Base-by-base conservation (phyloP, 2,888 invertebrate species). In the Erebia epiphron region DNA sequence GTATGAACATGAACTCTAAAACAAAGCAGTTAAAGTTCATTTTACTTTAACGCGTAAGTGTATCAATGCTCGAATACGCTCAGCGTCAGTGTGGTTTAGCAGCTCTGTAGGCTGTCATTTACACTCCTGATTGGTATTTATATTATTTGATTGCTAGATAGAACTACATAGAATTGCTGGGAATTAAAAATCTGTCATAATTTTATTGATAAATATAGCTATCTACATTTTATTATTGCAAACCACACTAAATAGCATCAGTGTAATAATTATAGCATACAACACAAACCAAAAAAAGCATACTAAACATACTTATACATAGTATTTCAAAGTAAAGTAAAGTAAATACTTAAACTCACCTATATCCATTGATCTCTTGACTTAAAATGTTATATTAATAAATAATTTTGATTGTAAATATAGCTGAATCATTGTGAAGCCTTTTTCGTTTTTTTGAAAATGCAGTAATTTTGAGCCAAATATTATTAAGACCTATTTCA, bases 381-480 rank as follows among this genome's bases (percentile, higher is more conserved):
- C 49, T 62, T 43, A 14, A 18, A 49, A 62, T 62, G 49, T 58
- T 58, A 35, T 35, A 35, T 14, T 8, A 58, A 58, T 18, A 54
- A 18, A 54, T 1, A 52, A n/a, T 16, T 52, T 16, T 18, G 18
- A 18, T 16, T 52, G 4, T n/a, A 50, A 50, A 50, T 50, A 50
- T 50, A 7, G 14, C 50, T 50, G n/a, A 13, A 50, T 13, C 7
- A 8, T 50, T 10, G 16, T 54, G 10, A 2, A 54, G 18, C 18
- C 10, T 54, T 18, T 54, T 54, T 35, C 14, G 2, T 2, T 58
- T 14, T 26, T 58, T 43, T 10, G 16, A 46, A 21, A 21, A 62
- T 62, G 62, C 62, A 62, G 62, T 62, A 49, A 21, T 62, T 62
- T 62, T 49, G 62, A 49, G 62, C 62, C 62, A 49, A 49, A 11